Evolutionary conservation across 2,888 invertebrate species (phyloP).

Genomic region (Diarsia dahlii): DNA sequence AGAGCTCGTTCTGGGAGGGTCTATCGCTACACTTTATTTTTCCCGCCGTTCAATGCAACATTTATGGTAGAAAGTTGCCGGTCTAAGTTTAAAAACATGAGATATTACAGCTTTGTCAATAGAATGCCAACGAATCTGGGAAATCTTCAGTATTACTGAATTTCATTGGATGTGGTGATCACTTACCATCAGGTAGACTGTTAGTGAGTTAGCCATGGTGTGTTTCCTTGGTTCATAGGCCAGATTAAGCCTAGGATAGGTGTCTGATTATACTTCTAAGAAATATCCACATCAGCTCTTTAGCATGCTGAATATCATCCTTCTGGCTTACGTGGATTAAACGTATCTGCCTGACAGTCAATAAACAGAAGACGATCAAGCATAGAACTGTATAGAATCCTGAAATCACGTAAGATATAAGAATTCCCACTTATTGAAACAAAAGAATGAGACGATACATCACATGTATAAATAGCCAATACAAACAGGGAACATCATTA

Average conservation of each 20-base stretch:
- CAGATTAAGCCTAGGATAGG: too few relatives aligned
- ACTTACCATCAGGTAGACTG: not conserved
- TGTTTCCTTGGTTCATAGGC: not conserved
- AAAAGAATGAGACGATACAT: not conserved
- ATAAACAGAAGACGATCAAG: too few relatives aligned
- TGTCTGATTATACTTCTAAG: not conserved
- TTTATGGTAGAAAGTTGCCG: not conserved
- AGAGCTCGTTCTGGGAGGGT: not conserved
- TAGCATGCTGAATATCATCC: not conserved
- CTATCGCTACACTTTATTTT: not conserved
- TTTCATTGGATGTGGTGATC: not conserved
- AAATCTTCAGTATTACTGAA: not conserved
- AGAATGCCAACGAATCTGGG: not conserved
- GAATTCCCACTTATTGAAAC: not conserved
- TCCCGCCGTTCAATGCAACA: not conserved
- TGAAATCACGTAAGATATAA: not conserved
- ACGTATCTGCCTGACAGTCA: too few relatives aligned
- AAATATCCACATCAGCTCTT: too few relatives aligned
- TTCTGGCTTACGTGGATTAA: too few relatives aligned
- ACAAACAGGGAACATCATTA: constrained; percentile 4
- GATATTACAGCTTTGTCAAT: not conserved
- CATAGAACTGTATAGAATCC: too few relatives aligned
- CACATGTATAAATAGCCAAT: too few relatives aligned
- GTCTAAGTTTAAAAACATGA: not conserved
- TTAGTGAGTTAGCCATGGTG: too few relatives aligned